Percentiles rank a stretch among this genome's conserved stretches.
These are phyloP conservation scores for Cecropterus lyciades DNA, from an alignment of 1,140 invertebrate genomes.

Conservation along the genomic window DNA sequence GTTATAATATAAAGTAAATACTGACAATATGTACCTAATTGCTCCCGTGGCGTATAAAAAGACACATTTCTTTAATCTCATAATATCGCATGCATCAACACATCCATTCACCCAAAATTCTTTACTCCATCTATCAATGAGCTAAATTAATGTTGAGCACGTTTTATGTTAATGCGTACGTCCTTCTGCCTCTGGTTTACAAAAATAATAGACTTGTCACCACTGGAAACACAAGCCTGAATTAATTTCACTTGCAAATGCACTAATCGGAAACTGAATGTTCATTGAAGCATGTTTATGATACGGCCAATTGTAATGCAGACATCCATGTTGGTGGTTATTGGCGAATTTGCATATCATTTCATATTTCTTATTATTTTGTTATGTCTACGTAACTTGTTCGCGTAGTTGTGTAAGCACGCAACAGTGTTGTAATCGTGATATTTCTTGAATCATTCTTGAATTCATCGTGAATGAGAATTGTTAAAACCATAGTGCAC, in stretches of 20 bases:
- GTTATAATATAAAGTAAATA: too few relatives aligned
- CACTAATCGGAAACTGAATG: slow-evolving; percentile 42
- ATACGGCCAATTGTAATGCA: slow-evolving; percentile 47
- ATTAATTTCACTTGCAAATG: slow-evolving; percentile 63
- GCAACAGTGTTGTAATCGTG: slow-evolving; percentile 1
- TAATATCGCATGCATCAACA: background rate
- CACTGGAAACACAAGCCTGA: slow-evolving; percentile 45
- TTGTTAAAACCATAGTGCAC: too few relatives aligned
- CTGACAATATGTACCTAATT: too few relatives aligned
- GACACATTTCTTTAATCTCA: too few relatives aligned
- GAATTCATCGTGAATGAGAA: too few relatives aligned
- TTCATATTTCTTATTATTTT: slow-evolving; percentile 19
- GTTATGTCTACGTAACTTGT: slow-evolving; percentile 4
- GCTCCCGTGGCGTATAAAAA: too few relatives aligned
- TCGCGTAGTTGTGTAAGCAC: background rate
- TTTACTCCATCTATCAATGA: slow-evolving; percentile 13
- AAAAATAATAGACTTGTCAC: slow-evolving; percentile 62
- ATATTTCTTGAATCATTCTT: background rate
- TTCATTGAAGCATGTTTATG: slow-evolving; percentile 44
- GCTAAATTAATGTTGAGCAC: slow-evolving; percentile 56
- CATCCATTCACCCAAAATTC: background rate
- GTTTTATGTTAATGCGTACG: slow-evolving; percentile 57
- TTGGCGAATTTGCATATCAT: slow-evolving; percentile 16
- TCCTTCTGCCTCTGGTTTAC: slow-evolving; percentile 43
- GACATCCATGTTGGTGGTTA: slow-evolving; percentile 21